Percentiles rank a stretch among this genome's conserved stretches.
Evolutionary conservation across 2,888 invertebrate species (phyloP).

Genomic region (Drosophila antonietae): DNA sequence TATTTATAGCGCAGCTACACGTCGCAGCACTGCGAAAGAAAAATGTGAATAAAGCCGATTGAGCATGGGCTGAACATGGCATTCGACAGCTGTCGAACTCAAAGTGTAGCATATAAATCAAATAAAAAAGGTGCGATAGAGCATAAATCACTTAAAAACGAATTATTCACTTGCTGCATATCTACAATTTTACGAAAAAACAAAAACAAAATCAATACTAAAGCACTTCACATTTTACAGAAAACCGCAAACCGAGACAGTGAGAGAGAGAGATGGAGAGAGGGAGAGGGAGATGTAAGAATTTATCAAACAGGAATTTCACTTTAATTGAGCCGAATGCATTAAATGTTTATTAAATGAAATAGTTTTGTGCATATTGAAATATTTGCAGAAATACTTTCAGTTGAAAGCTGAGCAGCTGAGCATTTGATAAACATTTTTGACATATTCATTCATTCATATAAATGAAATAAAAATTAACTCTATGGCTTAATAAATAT

Average conservation of each 20-base stretch:
- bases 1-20: slow-evolving; percentile 25
- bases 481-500: background rate
- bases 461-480: background rate
- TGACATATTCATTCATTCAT: slow-evolving; percentile 9
- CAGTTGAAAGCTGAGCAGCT: background rate
- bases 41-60: slow-evolving; percentile 34
- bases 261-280: background rate
- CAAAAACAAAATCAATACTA: background rate
- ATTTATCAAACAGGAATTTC: slow-evolving; percentile 9
- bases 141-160: slow-evolving; percentile 37
- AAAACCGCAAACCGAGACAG: background rate
- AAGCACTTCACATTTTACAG: background rate
- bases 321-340: slow-evolving; percentile 19
- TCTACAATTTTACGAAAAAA: slow-evolving; percentile 5
- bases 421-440: slow-evolving; percentile 3
- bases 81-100: slow-evolving; percentile 65
- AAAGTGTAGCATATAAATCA: slow-evolving; percentile 63
- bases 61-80: slow-evolving; percentile 24
- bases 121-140: slow-evolving; percentile 45
- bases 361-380: slow-evolving; percentile 11
- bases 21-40: slow-evolving; percentile 27
- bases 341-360: slow-evolving; percentile 33
- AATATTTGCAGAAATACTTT: slow-evolving; percentile 20
- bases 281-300: background rate
- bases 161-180: slow-evolving; percentile 18